Conservation (phyloP, 2,797 vertebrate species). For the Sylvilagus floridanus region DNA sequence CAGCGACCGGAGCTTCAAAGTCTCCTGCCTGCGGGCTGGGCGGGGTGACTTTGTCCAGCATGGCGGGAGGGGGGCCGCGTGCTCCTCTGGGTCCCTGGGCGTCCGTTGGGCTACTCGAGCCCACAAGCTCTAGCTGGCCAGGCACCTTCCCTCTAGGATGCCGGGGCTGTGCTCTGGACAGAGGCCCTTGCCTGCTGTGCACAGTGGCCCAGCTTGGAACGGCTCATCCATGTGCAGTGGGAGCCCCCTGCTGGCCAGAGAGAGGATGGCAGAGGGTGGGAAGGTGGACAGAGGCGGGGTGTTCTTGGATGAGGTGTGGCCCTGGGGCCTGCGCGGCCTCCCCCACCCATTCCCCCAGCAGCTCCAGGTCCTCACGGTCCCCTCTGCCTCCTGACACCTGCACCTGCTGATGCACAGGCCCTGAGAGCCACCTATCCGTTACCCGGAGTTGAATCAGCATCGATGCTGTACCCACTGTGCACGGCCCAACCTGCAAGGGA, state of each 20-base stretch:
- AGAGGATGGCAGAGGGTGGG: background rate
- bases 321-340: background rate
- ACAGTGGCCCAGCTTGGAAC: fast-evolving
- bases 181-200: background rate
- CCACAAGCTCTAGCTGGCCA: background rate
- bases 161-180: background rate
- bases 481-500: background rate
- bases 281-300: background rate
- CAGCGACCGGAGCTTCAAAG: fast-evolving
- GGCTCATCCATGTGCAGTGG: slow-evolving; percentile 79
- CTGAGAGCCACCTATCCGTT: background rate
- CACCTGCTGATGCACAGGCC: background rate
- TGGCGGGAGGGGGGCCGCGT: too few relatives aligned
- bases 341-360: fast-evolving
- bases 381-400: too few relatives aligned
- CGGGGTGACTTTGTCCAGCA: background rate
- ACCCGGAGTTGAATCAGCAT: background rate
- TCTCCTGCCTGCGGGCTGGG: background rate
- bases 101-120: background rate
- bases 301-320: fast-evolving
- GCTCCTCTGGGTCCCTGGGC: background rate
- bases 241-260: slow-evolving; percentile 86
- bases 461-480: background rate
- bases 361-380: background rate
- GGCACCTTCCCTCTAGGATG: background rate